phyloP scores from a whole-genome alignment of 2,888 invertebrate species.

The Carterocephalus palaemon region DNA sequence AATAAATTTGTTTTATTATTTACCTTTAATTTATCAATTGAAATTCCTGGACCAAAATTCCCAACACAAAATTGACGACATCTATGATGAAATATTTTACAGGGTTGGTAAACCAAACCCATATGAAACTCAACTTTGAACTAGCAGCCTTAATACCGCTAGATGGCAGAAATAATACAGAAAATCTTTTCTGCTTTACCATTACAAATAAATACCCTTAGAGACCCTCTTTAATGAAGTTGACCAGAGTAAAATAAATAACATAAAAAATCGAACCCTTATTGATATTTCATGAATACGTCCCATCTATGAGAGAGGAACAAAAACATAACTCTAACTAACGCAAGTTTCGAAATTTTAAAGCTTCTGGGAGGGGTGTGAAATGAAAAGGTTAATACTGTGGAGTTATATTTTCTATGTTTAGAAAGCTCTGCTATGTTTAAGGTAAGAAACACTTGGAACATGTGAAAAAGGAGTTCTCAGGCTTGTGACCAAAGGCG shows the following conservation, averaged over 20 bases:
- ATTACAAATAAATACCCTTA: constrained; percentile 21
- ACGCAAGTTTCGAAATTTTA: constrained; percentile 23
- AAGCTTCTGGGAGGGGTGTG: constrained; percentile 55
- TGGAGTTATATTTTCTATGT: constrained; percentile 45
- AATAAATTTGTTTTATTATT: constrained; percentile 29
- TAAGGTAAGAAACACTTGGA: constrained; percentile 49
- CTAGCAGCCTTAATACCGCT: constrained; percentile 9
- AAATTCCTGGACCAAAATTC: not conserved
- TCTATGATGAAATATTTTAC: constrained; percentile 7
- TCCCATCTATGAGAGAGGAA: too few species aligned
- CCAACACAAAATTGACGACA: constrained; percentile 9
- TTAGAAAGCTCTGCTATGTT: constrained; percentile 63
- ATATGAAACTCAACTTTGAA: not conserved
- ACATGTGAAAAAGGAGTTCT: constrained; percentile 4
- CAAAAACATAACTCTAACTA: constrained; percentile 13
- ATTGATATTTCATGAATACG: too few species aligned
- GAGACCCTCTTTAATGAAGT: too few species aligned
- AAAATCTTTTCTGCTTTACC: constrained; percentile 6
- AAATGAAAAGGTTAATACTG: constrained; percentile 48
- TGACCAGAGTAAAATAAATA: too few species aligned
- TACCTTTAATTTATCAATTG: constrained; percentile 26
- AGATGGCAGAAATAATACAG: constrained; percentile 19
- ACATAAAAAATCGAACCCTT: too few species aligned
- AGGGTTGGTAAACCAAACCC: not conserved
- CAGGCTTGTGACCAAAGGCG: constrained; percentile 18